Conservation (phyloP, 2,888 invertebrate species). For the Caenorhabditis uteleia region DNA sequence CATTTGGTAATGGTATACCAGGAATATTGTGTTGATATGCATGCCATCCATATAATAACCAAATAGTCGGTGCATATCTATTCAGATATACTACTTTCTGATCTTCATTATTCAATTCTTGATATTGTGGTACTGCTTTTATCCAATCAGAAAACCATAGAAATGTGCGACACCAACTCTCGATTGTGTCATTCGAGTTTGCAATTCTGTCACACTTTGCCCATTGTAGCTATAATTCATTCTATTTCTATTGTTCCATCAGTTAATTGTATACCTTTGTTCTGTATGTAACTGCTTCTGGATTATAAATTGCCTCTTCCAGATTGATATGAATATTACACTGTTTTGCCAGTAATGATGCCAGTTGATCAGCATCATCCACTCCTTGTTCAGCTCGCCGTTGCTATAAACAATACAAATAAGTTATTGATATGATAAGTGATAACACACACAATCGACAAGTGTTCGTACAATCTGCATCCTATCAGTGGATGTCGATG, state of each 20-base stretch:
- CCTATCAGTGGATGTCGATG: no score
- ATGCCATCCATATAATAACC: conserved; percentile 48
- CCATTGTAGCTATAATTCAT: conserved; percentile 41
- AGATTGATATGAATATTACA: conserved; percentile 46
- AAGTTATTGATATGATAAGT: no score
- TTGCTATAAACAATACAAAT: conserved; percentile 22
- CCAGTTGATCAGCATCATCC: conserved; percentile 24
- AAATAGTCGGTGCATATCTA: conserved; percentile 46
- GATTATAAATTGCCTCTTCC: conserved; percentile 39
- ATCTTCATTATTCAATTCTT: no score
- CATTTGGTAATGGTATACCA: conserved; percentile 51
- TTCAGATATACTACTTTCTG: conserved; percentile 32
- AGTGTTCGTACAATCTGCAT: no score
- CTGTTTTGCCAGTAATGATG: conserved; percentile 24
- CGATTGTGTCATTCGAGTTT: conserved; percentile 36
- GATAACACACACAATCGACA: no score
- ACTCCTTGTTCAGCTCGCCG: conserved; percentile 6
- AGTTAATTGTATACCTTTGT: conserved; percentile 26
- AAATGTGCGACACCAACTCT: conserved; percentile 53
- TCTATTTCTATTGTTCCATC: neutral
- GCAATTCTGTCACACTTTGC: conserved; percentile 33
- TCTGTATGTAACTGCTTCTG: conserved; percentile 40
- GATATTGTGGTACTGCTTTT: no score
- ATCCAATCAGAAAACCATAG: conserved; percentile 50
- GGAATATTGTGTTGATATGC: no score